Conservation (phyloP, 1,140 invertebrate genomes). For the Hydropsyche tenuis region DNA sequence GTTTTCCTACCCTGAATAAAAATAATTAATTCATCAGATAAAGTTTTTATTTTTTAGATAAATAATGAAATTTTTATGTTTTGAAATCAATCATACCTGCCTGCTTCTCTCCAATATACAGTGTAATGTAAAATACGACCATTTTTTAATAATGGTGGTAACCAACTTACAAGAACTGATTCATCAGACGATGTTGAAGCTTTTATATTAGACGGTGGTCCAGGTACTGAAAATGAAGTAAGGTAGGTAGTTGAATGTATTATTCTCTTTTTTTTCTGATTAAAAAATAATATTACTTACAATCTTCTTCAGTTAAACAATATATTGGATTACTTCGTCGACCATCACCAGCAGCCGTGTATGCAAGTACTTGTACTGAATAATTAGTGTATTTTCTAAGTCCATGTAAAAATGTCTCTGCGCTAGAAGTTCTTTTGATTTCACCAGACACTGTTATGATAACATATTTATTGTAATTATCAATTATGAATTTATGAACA, state of each 20-base stretch:
- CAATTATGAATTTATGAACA: neutral
- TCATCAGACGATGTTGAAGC: constrained; percentile 78
- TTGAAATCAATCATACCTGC: constrained; percentile 60
- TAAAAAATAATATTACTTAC: constrained; percentile 54
- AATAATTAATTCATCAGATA: neutral
- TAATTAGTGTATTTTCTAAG: constrained; percentile 79
- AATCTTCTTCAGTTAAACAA: constrained; percentile 81
- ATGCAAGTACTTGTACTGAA: constrained; percentile 80
- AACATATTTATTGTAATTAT: neutral
- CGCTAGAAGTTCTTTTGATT: constrained; percentile 72
- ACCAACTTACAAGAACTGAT: constrained; percentile 84
- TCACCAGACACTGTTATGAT: constrained; percentile 53
- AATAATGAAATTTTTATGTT: neutral
- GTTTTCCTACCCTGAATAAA: constrained; percentile 42
- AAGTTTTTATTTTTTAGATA: neutral
- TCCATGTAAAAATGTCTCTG: constrained; percentile 74
- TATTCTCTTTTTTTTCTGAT: neutral
- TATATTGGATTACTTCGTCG: constrained; percentile 72
- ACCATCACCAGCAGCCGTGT: constrained; percentile 82
- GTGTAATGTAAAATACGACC: constrained; percentile 83
- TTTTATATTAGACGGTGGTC: constrained; percentile 82
- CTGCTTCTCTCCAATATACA: constrained; percentile 74
- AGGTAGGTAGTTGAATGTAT: neutral
- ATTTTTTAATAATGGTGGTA: constrained; percentile 78
- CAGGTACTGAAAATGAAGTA: constrained; percentile 67